These are phyloP conservation scores for Tapera naevia DNA, from an alignment of 2,797 vertebrate genomes.

Conservation along the genomic window DNA sequence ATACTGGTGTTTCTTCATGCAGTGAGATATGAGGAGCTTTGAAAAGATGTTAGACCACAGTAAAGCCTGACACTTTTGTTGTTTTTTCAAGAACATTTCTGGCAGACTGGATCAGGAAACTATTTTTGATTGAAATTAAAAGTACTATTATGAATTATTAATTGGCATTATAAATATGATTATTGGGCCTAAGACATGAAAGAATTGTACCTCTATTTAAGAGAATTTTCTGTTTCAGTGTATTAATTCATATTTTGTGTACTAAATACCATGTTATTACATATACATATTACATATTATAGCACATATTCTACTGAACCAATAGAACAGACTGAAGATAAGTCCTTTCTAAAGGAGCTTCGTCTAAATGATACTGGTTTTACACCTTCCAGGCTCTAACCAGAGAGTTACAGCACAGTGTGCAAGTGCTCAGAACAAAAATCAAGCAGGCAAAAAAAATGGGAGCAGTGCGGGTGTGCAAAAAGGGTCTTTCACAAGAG, in stretches of 20 bases:
- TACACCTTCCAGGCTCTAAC: constrained; percentile 79
- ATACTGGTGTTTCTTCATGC: background rate
- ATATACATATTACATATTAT: no score
- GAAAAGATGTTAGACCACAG: background rate
- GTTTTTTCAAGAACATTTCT: background rate
- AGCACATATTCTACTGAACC: background rate
- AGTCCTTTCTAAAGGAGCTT: background rate
- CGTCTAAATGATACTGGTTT: background rate
- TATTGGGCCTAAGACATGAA: background rate
- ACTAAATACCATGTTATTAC: background rate
- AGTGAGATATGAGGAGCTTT: background rate
- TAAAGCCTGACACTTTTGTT: background rate
- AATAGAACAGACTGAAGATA: background rate
- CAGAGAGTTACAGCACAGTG: constrained; percentile 82
- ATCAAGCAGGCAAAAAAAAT: constrained; percentile 79
- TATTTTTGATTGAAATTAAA: background rate
- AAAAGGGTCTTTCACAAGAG: constrained; percentile 77
- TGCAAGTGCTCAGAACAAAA: constrained; percentile 81
- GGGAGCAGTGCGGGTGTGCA: constrained; percentile 29
- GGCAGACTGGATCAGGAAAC: background rate
- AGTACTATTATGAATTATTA: no score
- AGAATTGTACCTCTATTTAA: background rate
- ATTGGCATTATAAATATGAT: background rate
- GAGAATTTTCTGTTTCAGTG: background rate
- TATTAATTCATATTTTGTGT: background rate